A percentile compares a stretch with the other conserved stretches of the same genome.
Evolutionary conservation across 2,113 vertebrate genomes (phyloP).

Genomic region (Pseudorhombus dupliciocellatus): DNA sequence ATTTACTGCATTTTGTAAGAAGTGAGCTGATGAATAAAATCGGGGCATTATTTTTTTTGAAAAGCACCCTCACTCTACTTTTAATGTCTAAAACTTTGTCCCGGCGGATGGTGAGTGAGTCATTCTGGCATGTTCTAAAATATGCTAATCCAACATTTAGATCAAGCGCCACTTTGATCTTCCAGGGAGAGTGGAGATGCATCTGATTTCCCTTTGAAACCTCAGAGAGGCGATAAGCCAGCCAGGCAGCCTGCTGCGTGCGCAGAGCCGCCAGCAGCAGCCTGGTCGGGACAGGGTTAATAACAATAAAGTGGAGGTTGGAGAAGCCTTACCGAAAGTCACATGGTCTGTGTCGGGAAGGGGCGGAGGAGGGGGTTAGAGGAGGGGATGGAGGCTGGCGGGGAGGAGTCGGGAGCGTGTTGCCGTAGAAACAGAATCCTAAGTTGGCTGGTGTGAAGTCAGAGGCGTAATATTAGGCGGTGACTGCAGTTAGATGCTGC

Average conservation of each 20-base stretch:
- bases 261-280: constrained; percentile 59
- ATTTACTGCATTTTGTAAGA: background rate
- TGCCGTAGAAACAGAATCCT: constrained; percentile 82
- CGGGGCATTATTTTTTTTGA: background rate
- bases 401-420: constrained; percentile 71
- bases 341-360: constrained; percentile 76
- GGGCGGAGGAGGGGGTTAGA: background rate
- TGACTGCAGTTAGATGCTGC: constrained; percentile 75
- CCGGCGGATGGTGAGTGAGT: constrained; percentile 22
- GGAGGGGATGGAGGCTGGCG: constrained; percentile 9
- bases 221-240: constrained; percentile 39
- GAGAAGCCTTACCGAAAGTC: constrained; percentile 81
- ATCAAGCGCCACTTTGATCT: constrained; percentile 71
- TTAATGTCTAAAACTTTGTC: background rate
- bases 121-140: constrained; percentile 43
- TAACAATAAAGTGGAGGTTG: constrained; percentile 71
- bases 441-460: constrained; percentile 80
- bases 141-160: constrained; percentile 67
- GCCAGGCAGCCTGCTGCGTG: constrained; percentile 59
- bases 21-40: background rate
- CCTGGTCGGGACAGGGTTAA: constrained; percentile 75
- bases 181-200: constrained; percentile 53
- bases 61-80: background rate
- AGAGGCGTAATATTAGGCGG: constrained; percentile 77
- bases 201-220: constrained; percentile 67